Evolutionary conservation across 1,140 invertebrate species (phyloP).

Genomic region (Trichonephila inaurata): DNA sequence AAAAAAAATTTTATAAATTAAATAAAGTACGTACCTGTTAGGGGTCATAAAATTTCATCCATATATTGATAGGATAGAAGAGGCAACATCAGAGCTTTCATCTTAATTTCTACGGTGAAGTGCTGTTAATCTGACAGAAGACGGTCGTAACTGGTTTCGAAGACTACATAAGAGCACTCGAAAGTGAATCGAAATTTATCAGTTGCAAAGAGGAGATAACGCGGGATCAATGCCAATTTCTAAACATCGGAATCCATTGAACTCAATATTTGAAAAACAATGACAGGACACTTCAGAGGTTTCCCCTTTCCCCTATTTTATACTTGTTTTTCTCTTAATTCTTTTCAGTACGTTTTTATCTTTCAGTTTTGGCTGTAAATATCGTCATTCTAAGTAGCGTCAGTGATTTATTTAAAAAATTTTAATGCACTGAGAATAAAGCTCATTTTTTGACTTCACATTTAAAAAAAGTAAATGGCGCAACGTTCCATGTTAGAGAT

Average conservation of each 20-base stretch:
- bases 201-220: background rate
- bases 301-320: background rate
- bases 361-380: background rate
- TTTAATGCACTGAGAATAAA: background rate
- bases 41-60: background rate
- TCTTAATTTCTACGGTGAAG: background rate
- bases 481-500: no score
- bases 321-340: background rate
- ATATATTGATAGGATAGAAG: background rate
- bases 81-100: background rate
- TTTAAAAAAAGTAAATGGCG: no score
- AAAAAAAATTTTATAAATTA: no score
- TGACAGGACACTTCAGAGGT: background rate
- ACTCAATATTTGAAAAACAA: background rate
- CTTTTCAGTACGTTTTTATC: background rate
- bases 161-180: background rate
- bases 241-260: conserved; percentile 38
- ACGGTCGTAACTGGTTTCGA: background rate
- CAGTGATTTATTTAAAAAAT: background rate
- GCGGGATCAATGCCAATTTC: background rate
- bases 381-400: background rate
- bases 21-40: background rate
- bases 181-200: conserved; percentile 17
- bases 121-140: background rate
- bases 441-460: background rate